Base-by-base conservation (phyloP, 2,113 vertebrate species). In the Callipepla squamata region DNA sequence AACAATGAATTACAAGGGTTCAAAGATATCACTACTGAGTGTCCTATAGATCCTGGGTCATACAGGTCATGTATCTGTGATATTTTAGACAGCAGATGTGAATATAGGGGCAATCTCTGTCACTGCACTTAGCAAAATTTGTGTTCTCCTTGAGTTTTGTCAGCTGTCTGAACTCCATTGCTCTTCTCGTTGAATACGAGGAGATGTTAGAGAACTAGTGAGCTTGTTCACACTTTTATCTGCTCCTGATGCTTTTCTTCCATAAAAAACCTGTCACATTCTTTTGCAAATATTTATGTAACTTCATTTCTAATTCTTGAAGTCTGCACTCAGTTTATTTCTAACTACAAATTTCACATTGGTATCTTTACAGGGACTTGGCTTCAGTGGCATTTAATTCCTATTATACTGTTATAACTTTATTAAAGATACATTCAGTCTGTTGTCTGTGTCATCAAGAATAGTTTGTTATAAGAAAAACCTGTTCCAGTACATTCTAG, bases 51-150 rank as follows among this genome's bases (percentile, higher is more conserved):
- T 18, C 53, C 53, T 30, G 53, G 53, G 28, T 30, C 53, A 53
- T 28, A 30, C 18, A 30, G 15, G 28, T 30, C 28, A 55, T 28
- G 18, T 30, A 55, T 30, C 28, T 55, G 15, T 18, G 57, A 4
- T 34, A 22, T 18, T 67, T 77, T 26, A 67, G 62, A 38, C 17
- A 16, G 1, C 30, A 87, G 6, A 36, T 0, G 0, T 6, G 4
- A 5, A 28, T 28, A 19, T 20, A 53, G 26, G 7, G 3, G 4
- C 2, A 14, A 61, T 9, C 8, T 14, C 1, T 13, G 9, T 73
- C 32, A 16, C 2, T 53, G 25, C 8, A 28, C 26, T 30, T 13
- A 50, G 8, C 4, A 5, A 63, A 63, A 77, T 8, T 30, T 38
- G 7, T 53, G 19, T 4, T 73, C 68, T 30, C 44, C 77, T 67